phyloP scores from a whole-genome alignment of 2,797 vertebrate genomes.

The Hoplostethus atlanticus region DNA sequence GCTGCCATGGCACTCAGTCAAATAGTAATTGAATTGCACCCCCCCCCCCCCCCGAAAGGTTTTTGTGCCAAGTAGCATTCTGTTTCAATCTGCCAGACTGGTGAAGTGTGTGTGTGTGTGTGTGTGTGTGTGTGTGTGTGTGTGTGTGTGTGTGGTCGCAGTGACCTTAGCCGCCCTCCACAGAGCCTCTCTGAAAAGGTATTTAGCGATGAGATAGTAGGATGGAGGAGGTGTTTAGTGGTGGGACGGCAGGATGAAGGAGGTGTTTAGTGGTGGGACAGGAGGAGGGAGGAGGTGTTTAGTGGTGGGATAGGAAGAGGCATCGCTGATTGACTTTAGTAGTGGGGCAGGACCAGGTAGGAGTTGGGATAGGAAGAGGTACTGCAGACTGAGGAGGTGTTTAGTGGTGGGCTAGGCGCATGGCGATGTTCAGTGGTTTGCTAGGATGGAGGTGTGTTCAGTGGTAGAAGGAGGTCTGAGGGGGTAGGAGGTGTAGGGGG shows the following conservation, averaged over 20 bases:
- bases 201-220: not conserved
- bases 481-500: not conserved
- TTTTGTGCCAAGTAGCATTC: slow-evolving; percentile 44
- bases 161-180: slow-evolving; percentile 48
- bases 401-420: too few relatives aligned
- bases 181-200: slow-evolving; percentile 18
- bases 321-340: too few relatives aligned
- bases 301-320: too few relatives aligned
- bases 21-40: slow-evolving; percentile 65
- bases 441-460: too few relatives aligned
- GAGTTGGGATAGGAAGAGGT: too few relatives aligned
- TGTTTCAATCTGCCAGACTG: slow-evolving; percentile 41
- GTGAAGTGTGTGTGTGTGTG: slow-evolving; percentile 3
- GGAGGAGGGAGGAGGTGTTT: not conserved
- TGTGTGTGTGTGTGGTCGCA: slow-evolving; percentile 6
- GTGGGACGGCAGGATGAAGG: too few relatives aligned
- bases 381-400: too few relatives aligned
- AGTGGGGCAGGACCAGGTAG: too few relatives aligned
- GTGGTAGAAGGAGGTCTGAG: not conserved
- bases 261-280: not conserved
- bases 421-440: too few relatives aligned
- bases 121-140: slow-evolving; percentile 1
- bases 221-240: not conserved
- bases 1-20: slow-evolving; percentile 44
- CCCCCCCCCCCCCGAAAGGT: slow-evolving; percentile 42